Base-by-base conservation (phyloP, 1,140 invertebrate species). In the Calephelis nemesis region DNA sequence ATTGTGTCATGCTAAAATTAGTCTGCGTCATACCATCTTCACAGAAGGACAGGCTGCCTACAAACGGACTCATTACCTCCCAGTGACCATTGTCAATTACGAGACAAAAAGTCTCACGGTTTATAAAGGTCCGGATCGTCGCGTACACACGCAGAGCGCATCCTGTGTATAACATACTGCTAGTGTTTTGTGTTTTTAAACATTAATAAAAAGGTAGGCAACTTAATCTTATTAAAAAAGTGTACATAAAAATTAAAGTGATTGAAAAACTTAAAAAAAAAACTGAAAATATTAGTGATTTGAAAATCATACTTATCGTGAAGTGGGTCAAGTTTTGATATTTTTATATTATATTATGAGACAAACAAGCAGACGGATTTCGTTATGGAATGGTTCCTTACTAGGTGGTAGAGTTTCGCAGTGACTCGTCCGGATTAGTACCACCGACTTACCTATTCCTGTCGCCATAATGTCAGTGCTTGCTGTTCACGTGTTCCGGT, bases 31-130 rank as follows among this genome's bases (percentile, higher is more conserved):
- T 82, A 72, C 67, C 74, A 76, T 83, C 74, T 81, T 76, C 76
- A 68, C 77, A 83, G 88, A 88, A 91, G 88, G 87, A 84, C 87
- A 78, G 63, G 54, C 64, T 83, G 86, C 79, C 79, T 90, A 88
- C 83, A 87, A 88, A 88, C 84, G 75, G 76, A 86, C 87, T 87
- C 79, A 91, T 89, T 91, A 91, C 80, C 81, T 84, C 78, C 75
- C 73, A 81, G 84, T 82, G 78, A 85, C 82, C 81, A 88, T 90
- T 88, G 84, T 89, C 84, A 85, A 82, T 85, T 83, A 80, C 74
- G 83, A 84, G 82, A 85, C 82, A 87, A 88, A 89, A 88, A 87
- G 74, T 89, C 87, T 79, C 88, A 88, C 87, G 85, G 84, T 81
- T 85, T 90, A 91, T 87, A 91, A 90, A 88, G 79, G 82, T 84